These are phyloP conservation scores for Acromyrmex echinatior DNA, from an alignment of 1,140 invertebrate species.

Conservation along the genomic window DNA sequence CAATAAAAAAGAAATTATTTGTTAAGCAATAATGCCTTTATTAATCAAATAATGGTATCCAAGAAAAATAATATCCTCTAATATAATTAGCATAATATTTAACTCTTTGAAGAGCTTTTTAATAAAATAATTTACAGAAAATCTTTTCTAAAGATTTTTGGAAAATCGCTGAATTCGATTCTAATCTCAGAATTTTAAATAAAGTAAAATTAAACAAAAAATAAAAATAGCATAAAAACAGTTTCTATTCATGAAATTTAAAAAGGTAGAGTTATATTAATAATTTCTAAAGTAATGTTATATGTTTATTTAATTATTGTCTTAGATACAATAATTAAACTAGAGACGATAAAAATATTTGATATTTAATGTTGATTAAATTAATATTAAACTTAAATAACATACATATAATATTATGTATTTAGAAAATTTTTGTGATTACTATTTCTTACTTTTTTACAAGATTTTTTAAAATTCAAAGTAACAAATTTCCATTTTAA, in stretches of 20 bases:
- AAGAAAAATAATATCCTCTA: not conserved
- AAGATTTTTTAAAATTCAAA: conserved; percentile 43
- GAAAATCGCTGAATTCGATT: no score
- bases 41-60: not conserved
- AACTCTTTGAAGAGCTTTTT: not conserved
- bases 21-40: conserved; percentile 3
- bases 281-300: not conserved
- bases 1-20: conserved; percentile 17
- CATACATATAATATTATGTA: conserved; percentile 48
- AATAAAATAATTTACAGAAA: not conserved
- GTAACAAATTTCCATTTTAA: conserved; percentile 37
- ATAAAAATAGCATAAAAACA: not conserved
- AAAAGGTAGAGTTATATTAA: not conserved
- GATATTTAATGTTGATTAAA: conserved; percentile 32
- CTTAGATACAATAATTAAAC: conserved; percentile 53
- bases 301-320: conserved; percentile 7
- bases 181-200: no score
- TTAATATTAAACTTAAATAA: conserved; percentile 45
- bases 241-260: not conserved
- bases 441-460: conserved; percentile 41
- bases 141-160: no score
- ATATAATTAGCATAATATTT: not conserved
- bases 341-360: not conserved
- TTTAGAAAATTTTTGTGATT: conserved; percentile 58
- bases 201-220: not conserved